phyloP scores from a whole-genome alignment of 2,797 vertebrate genomes.

The Thalassophryne amazonica region DNA sequence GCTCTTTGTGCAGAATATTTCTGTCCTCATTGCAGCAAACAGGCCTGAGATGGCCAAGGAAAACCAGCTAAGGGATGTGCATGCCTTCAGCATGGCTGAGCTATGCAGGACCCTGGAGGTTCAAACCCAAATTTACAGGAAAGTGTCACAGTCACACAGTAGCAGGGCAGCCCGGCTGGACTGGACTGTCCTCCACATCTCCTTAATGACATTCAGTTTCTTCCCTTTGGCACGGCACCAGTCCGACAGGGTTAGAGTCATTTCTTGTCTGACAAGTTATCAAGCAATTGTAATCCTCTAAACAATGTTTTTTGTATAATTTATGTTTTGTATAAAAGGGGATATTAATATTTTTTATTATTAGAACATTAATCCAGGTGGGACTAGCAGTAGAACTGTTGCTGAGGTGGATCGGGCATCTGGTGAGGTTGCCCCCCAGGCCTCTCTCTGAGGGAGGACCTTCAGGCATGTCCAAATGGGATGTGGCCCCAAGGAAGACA shows the following conservation, averaged over 20 bases:
- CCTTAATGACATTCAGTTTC: constrained; percentile 9
- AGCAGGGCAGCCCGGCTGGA: constrained; percentile 1
- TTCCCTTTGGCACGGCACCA: neutral
- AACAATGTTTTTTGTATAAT: neutral
- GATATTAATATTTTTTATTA: no score
- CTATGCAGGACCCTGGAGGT: constrained; percentile 29
- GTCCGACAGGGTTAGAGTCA: neutral
- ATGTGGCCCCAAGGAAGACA: no score
- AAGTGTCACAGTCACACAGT: constrained; percentile 32
- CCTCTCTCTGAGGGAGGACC: no score
- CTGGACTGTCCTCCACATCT: constrained; percentile 19
- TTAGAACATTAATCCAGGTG: no score
- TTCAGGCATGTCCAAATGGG: no score
- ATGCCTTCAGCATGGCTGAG: constrained; percentile 8
- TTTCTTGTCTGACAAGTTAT: neutral
- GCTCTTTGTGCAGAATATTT: constrained; percentile 26
- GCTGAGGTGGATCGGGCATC: no score
- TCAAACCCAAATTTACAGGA: constrained; percentile 16
- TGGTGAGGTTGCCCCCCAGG: no score
- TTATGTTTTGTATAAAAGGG: no score
- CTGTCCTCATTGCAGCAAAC: constrained; percentile 21
- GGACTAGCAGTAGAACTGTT: no score
- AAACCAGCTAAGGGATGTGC: constrained; percentile 1
- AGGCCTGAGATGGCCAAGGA: constrained; percentile 2
- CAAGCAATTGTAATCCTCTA: neutral